A percentile compares a stretch with the other conserved stretches of the same genome.
Conservation (phyloP, 2,113 vertebrate species). For the Pithys albifrons region DNA sequence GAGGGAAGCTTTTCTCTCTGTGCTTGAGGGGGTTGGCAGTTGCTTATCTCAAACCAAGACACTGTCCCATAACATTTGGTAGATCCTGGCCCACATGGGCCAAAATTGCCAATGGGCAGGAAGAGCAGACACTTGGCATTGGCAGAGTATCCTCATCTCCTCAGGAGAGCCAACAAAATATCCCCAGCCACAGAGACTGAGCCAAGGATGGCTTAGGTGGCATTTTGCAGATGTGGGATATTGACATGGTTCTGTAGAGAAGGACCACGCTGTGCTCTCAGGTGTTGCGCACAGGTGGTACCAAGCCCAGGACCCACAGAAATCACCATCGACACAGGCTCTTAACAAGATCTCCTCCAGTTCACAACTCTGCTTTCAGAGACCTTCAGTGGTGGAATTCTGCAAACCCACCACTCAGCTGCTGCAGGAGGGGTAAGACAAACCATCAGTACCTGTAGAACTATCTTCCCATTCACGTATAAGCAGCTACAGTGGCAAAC, state of each 20-base stretch:
- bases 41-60: too few relatives aligned
- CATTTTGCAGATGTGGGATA: not conserved
- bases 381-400: not conserved
- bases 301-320: not conserved
- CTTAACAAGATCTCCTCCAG: not conserved
- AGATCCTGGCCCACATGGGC: not conserved
- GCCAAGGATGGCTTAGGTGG: not conserved
- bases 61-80: too few relatives aligned
- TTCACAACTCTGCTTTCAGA: not conserved
- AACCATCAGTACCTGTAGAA: not conserved
- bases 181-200: accelerated
- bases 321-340: accelerated
- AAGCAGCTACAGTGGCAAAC: not conserved
- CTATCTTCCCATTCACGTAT: not conserved
- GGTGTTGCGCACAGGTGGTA: accelerated
- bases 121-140: not conserved
- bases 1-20: too few relatives aligned
- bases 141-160: not conserved
- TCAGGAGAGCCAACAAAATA: not conserved
- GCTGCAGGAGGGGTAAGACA: not conserved
- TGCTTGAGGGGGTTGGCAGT: too few relatives aligned
- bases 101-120: not conserved
- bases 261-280: not conserved
- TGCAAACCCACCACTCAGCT: not conserved
- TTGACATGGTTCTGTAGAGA: accelerated